phyloP scores from a whole-genome alignment of 2,113 vertebrate species.

The Corvus cornix region DNA sequence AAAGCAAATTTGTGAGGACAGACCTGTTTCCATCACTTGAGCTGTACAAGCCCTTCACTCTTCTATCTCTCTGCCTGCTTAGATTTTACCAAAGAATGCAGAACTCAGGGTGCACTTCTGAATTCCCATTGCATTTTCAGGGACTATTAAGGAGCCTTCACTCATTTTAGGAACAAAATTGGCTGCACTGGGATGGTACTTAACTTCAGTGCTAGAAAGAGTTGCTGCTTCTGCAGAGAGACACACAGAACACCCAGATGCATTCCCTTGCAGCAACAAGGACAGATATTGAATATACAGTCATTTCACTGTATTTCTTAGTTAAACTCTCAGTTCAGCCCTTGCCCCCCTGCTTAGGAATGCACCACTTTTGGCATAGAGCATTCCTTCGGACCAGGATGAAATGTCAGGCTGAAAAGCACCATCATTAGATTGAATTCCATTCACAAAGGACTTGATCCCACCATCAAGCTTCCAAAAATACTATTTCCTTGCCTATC shows the following conservation, averaged over 20 bases:
- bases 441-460: neutral
- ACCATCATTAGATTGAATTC: neutral
- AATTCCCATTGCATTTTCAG: neutral
- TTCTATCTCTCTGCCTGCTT: neutral
- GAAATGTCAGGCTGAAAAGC: neutral
- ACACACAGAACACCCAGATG: neutral
- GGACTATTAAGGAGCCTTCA: neutral
- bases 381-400: neutral
- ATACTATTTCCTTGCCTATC: neutral
- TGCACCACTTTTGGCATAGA: neutral
- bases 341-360: neutral
- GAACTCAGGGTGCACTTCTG: neutral
- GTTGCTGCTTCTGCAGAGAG: neutral
- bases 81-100: neutral
- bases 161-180: neutral
- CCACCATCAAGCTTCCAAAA: neutral
- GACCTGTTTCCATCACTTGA: neutral
- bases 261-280: neutral
- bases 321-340: neutral
- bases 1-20: neutral
- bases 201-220: neutral
- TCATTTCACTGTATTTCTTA: neutral
- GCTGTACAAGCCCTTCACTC: neutral
- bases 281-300: neutral
- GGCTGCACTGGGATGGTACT: neutral